Evolutionary conservation across 2,113 vertebrate genomes (phyloP).

Genomic region (Synchiropus splendidus): DNA sequence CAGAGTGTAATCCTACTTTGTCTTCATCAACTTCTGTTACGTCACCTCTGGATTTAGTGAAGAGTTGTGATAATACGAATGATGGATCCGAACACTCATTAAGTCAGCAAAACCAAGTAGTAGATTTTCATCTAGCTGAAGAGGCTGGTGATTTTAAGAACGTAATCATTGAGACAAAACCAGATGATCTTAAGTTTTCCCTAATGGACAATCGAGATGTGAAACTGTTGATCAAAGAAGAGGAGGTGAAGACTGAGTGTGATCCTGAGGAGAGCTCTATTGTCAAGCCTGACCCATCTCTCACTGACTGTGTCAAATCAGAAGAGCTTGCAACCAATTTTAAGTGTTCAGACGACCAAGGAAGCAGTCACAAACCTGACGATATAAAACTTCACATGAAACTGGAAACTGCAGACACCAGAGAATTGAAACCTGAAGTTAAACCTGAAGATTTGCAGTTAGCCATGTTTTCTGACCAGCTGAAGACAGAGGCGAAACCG

Average conservation of each 20-base stretch:
- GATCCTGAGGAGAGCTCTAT: constrained; percentile 27
- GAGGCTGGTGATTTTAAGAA: too few relatives aligned
- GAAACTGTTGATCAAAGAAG: constrained; percentile 33
- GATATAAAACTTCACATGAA: constrained; percentile 32
- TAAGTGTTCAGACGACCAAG: too few relatives aligned
- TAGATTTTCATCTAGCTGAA: neutral
- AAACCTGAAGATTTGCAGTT: constrained; percentile 35
- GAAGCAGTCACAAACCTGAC: constrained; percentile 25
- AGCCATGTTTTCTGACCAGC: constrained; percentile 1
- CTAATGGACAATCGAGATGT: neutral
- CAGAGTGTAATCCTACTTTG: too few relatives aligned
- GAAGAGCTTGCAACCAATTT: constrained; percentile 20
- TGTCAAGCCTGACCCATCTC: constrained; percentile 23
- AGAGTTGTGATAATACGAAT: too few relatives aligned
- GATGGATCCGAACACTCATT: neutral
- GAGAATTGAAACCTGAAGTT: constrained; percentile 30
- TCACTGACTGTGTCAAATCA: constrained; percentile 12
- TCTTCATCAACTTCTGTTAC: too few relatives aligned
- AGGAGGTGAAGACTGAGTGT: constrained; percentile 25
- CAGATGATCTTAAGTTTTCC: constrained; percentile 4
- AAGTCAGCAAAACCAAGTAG: constrained; percentile 3
- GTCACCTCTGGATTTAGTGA: too few relatives aligned
- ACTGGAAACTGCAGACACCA: constrained; percentile 20
- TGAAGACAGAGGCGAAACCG: constrained; percentile 25
- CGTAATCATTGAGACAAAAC: constrained; percentile 19